Evolutionary conservation across 2,113 vertebrate genomes (phyloP).

Genomic region (Gobius niger): DNA sequence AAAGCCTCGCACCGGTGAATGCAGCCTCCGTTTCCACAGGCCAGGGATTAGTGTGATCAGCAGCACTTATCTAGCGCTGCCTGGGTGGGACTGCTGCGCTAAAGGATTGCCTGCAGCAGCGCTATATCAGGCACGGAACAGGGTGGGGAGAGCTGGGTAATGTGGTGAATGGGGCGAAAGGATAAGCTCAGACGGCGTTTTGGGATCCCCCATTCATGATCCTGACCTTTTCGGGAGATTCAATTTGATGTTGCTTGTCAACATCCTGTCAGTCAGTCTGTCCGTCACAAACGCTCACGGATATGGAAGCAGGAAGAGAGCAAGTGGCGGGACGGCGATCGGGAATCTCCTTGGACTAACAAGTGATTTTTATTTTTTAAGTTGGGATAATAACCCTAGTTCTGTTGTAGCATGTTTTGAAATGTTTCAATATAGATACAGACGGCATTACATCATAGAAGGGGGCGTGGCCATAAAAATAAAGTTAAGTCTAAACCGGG

Average conservation of each 20-base stretch:
- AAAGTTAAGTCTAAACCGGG: too few relatives aligned
- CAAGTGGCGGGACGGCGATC: background rate
- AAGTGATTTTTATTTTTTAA: too few relatives aligned
- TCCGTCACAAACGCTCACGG: background rate
- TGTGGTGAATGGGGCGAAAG: slow-evolving; percentile 25
- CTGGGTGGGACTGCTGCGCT: slow-evolving; percentile 19
- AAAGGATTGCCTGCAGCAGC: slow-evolving; percentile 33
- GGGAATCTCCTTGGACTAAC: too few relatives aligned
- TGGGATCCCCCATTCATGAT: slow-evolving; percentile 31
- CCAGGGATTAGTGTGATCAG: slow-evolving; percentile 49
- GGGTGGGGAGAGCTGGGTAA: slow-evolving; percentile 28
- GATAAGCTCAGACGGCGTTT: slow-evolving; percentile 31
- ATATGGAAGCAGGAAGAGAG: background rate
- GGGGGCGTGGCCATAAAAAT: too few relatives aligned
- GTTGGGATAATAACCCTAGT: too few relatives aligned
- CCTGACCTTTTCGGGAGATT: slow-evolving; percentile 10
- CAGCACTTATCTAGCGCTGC: slow-evolving; percentile 28
- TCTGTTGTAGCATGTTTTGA: too few relatives aligned
- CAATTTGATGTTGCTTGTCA: background rate
- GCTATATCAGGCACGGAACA: slow-evolving; percentile 26
- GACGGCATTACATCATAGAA: too few relatives aligned
- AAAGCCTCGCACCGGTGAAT: slow-evolving; percentile 20
- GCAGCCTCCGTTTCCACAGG: slow-evolving; percentile 38
- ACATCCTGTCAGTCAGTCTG: background rate
- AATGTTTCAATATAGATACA: too few relatives aligned